phyloP scores from a whole-genome alignment of 2,113 vertebrate genomes.

The Vulpes lagopus region DNA sequence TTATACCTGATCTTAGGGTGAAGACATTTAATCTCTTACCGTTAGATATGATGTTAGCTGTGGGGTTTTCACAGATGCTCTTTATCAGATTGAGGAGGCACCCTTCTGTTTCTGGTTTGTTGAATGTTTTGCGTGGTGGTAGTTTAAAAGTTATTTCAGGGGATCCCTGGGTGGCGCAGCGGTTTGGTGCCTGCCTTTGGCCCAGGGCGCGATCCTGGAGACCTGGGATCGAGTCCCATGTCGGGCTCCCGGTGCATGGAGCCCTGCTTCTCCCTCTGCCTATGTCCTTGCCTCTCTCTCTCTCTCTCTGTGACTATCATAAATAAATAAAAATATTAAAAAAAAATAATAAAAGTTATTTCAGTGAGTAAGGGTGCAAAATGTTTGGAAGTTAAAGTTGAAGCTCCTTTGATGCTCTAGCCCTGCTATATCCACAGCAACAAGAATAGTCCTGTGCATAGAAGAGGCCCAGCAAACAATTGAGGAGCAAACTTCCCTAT shows the following conservation, averaged over 20 bases:
- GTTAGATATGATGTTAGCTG: background rate
- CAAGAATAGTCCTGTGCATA: background rate
- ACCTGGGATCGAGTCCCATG: too few relatives aligned
- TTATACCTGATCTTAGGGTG: background rate
- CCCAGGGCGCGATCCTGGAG: too few relatives aligned
- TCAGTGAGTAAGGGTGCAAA: background rate
- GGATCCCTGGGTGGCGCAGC: too few relatives aligned
- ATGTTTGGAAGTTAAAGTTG: background rate
- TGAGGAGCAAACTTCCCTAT: background rate
- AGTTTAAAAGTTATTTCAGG: slow-evolving; percentile 18
- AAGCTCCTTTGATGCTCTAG: background rate
- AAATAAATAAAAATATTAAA: too few relatives aligned
- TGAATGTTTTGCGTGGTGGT: background rate
- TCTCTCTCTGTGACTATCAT: too few relatives aligned
- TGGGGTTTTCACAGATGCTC: background rate
- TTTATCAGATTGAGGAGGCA: background rate
- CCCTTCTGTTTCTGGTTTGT: background rate
- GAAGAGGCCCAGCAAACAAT: background rate
- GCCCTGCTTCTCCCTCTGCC: too few relatives aligned
- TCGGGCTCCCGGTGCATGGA: too few relatives aligned
- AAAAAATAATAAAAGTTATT: background rate
- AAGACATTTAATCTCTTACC: background rate
- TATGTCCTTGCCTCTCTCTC: too few relatives aligned
- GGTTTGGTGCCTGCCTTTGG: too few relatives aligned
- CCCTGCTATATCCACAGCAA: background rate